Percentiles rank a stretch among this genome's conserved stretches.
These are phyloP conservation scores for Xylota segnis DNA, from an alignment of 2,888 invertebrate species.

Conservation along the genomic window DNA sequence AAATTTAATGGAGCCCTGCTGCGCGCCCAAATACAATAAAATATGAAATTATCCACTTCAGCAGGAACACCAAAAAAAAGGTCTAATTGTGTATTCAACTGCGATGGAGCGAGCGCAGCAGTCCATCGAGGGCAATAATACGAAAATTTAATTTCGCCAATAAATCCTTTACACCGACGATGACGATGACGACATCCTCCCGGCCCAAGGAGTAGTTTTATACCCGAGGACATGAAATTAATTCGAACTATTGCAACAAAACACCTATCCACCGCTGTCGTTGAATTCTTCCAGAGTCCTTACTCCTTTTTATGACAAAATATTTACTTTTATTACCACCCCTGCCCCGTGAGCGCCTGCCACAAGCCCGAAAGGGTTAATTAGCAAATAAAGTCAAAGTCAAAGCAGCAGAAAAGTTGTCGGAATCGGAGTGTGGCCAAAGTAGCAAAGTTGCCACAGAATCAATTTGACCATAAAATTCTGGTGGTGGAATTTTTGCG, in stretches of 20 bases:
- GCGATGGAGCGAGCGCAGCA: conserved; percentile 5
- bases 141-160: conserved; percentile 65
- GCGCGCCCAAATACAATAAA: conserved; percentile 55
- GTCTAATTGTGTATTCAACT: conserved; percentile 59
- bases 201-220: conserved; percentile 35
- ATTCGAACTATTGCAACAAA: conserved; percentile 51
- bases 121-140: conserved; percentile 64
- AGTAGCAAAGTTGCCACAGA: conserved; percentile 50
- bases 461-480: conserved; percentile 71
- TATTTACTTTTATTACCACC: conserved; percentile 53
- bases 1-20: conserved; percentile 62
- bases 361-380: conserved; percentile 48
- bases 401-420: conserved; percentile 55
- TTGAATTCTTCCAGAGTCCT: background rate
- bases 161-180: conserved; percentile 50
- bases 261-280: conserved; percentile 6
- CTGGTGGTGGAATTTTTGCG: conserved; percentile 53
- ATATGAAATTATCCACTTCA: conserved; percentile 73
- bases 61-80: conserved; percentile 18
- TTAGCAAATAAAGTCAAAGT: conserved; percentile 64
- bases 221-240: conserved; percentile 52
- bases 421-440: background rate
- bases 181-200: conserved; percentile 3
- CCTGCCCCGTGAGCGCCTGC: background rate
- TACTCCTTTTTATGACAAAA: conserved; percentile 34